Base-by-base conservation (phyloP, 92 coral and sea anemone genomes). In the Chrysogorgia sp. region DNA sequence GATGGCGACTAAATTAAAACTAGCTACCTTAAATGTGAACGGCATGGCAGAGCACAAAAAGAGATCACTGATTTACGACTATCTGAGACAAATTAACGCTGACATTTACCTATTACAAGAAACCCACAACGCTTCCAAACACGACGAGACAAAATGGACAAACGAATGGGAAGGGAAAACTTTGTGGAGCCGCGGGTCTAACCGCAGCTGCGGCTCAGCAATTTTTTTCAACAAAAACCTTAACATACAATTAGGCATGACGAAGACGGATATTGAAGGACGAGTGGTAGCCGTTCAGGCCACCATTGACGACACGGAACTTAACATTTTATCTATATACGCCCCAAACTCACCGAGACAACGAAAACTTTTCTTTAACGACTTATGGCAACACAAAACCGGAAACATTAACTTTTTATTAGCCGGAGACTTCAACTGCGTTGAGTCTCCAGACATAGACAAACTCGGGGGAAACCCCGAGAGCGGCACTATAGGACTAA, bases 381-480 rank as follows among this genome's bases (percentile, higher is more conserved):
- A 19, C 0, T 19, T 87, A 48, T 15, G 60, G 66, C 0, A 52
- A 2, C 34, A 60, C 62, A 1, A 1, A 67, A 48, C 70, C 0
- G 40, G 56, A 0, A 68, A 15, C 2, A 66, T n/a, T n/a, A n/a
- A 45, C 0, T 0, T 78, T 0, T 6, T 83, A 0, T 10, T 77
- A 0, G 87, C 56, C 62, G 87, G 90, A 0, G 85, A 83, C 30
- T 87, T 87, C 25, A 87, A 83, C 41, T 83, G 85, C 28, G 20
- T 68, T 0, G 82, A 81, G 35, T 0, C 2, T 0, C 14, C 25
- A 17, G 34, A 19, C 0, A 12, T 9, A 0, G 84, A 78, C 22
- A 77, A 82, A 37, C 47, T 49, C 7, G 88, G 91, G 0, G 85
- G 86, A 0, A 40, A 59, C 20, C 13, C 7, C 2, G 0, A 0